These are phyloP conservation scores for Bubo scandiacus DNA, from an alignment of 2,113 vertebrate genomes.

Conservation along the genomic window DNA sequence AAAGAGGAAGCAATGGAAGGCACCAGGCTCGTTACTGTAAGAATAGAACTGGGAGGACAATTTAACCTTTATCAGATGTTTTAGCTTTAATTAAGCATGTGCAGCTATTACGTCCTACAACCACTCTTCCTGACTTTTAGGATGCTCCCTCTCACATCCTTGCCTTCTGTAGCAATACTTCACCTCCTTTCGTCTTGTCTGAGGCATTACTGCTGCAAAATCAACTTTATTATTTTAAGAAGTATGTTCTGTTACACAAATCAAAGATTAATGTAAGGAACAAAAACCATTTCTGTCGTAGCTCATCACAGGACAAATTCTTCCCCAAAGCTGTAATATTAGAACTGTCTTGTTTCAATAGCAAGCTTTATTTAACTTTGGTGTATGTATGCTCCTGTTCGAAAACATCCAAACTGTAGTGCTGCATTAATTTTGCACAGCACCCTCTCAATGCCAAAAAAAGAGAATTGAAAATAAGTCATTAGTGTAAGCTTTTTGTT, in stretches of 20 bases:
- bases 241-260: neutral
- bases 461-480: neutral
- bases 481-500: neutral
- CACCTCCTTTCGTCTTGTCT: neutral
- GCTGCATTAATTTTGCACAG: neutral
- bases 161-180: neutral
- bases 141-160: neutral
- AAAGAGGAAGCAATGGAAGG: neutral
- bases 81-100: neutral
- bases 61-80: too few species aligned
- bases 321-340: neutral
- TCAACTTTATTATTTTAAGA: neutral
- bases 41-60: neutral
- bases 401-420: neutral
- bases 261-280: neutral
- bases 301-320: neutral
- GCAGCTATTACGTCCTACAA: neutral
- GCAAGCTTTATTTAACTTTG: neutral
- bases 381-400: neutral
- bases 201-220: neutral
- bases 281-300: neutral
- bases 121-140: neutral
- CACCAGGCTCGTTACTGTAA: accelerated
- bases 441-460: neutral
- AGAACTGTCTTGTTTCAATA: neutral